Percentiles rank a stretch among this genome's conserved stretches.
phyloP scores from a whole-genome alignment of 2,888 invertebrate species.

The Agrotis exclamationis region DNA sequence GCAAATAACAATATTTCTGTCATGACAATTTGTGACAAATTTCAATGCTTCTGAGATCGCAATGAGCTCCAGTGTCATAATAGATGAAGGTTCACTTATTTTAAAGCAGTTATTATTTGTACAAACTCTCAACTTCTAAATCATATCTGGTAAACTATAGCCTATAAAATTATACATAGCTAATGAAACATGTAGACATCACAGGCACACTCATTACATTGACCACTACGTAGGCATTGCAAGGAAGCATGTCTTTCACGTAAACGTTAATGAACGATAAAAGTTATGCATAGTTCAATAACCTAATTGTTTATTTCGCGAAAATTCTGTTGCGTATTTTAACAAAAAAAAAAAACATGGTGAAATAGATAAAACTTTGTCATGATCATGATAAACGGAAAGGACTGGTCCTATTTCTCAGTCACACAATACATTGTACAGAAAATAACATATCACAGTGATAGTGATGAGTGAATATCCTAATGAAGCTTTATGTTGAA shows the following conservation, averaged over 20 bases:
- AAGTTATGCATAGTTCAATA: constrained; percentile 45
- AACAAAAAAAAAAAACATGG: constrained; percentile 31
- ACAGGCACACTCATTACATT: not conserved
- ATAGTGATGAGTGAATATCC: no score
- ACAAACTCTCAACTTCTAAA: not conserved
- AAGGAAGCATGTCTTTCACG: constrained; percentile 20
- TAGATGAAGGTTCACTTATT: no score
- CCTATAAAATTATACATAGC: not conserved
- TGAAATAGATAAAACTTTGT: constrained; percentile 32
- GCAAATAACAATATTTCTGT: no score
- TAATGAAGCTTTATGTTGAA: no score
- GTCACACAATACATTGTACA: constrained; percentile 10
- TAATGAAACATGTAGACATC: not conserved
- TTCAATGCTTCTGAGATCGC: no score
- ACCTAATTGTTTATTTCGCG: constrained; percentile 34
- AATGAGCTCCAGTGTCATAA: no score
- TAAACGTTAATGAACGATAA: constrained; percentile 39
- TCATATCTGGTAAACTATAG: not conserved
- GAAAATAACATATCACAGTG: not conserved
- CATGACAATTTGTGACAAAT: no score
- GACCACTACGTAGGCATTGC: constrained; percentile 3
- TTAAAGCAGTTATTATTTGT: no score
- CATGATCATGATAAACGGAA: constrained; percentile 23
- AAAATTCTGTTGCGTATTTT: constrained; percentile 32
- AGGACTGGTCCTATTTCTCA: not conserved